Evolutionary conservation across 1,140 invertebrate genomes (phyloP), one percentile per base, ranked within the genome.

Genomic region (Brachionus asplanchnoidis): DNA sequence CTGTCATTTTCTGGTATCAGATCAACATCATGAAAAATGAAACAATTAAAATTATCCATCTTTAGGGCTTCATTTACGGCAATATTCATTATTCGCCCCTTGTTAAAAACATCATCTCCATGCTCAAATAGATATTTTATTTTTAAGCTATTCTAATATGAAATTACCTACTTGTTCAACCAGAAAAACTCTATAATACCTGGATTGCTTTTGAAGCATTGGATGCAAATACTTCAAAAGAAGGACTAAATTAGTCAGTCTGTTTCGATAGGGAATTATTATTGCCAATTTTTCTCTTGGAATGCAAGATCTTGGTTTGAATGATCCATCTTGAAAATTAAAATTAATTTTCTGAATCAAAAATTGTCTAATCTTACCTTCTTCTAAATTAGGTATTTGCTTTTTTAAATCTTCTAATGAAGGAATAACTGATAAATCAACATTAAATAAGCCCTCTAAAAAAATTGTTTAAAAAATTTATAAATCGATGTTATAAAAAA

Each of bases 11-110:
- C 88, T 3, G 88, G 88, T 20, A 89, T 70, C 8, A 89, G 73
- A 84, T 89, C 89, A 7, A 87, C 88, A 86, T 89, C 88, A 85
- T 89, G 89, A 85, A 89, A 89, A 14, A 89, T 87, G 85, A 90
- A 87, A 85, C 89, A 90, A 70, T 84, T 20, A 84, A 70, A 84
- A 50, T 84, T 46, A 23, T 68, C 82, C n/a, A 84, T 4, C 60
- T 75, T 78, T 77, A 84, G 44, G 4, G 68, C 84, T 77, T 84
- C 84, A 14, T 40, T 44, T 23, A 73, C 66, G 12, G 44, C 96
- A 85, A 96, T 93, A 88, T 98, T 98, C 86, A 97, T 93, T 7
- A 98, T 91, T 89, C 95, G 95, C 0, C 94, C 96, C 87, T 95
- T 92, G 90, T 98, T 98, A 87, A 97, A 97, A 14, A 65, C 26